Base-by-base conservation (phyloP, 2,888 invertebrate species). In the Quadroppia sp. region DNA sequence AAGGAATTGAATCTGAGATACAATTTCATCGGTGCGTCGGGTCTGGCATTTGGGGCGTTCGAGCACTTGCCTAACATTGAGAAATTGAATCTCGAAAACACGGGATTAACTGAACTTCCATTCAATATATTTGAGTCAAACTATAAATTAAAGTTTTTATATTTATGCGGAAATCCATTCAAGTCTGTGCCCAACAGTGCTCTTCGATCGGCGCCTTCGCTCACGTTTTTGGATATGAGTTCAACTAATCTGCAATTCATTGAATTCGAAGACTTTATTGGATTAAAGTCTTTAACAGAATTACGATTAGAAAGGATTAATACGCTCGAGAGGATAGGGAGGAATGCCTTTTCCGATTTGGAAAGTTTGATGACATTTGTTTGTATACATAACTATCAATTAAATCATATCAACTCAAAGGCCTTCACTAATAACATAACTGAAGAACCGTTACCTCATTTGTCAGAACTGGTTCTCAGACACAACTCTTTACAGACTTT, bases 1-100 rank as follows among this genome's bases (percentile, higher is more conserved):
- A 90, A 92, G 84, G 36, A 56, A 30, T 48, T 71, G 30, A 13
- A 71, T 30, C 30, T 71, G 25, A 50, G 53, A 28, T 40, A 53
- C 25, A 71, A 71, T 40, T 17, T 7, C 1, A 50, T 71, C 28
- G 71, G 53, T 3, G 2, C 23, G 15, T 15, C 40, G 15, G 71
- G 36, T 4, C 30, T 36, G 11, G 30, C 17, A 50, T 56, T 15
- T n/a, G 11, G 17, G 20, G 13, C 36, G 17, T 56, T 71, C 3
- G 23, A 36, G 13, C 71, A 71, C 45, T 40, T 71, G 56, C 53
- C 71, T 53, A 1, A 20, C 9, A 2, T 71, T 15, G 53, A 71
- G 25, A 50, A 50, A 20, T 40, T 72, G 11, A 61, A 72, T 40
- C 23, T 71, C 20, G 71, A 71, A 50, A 56, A 48, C n/a, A 36